Evolutionary conservation across 2,113 vertebrate species (phyloP).

Genomic region (Oryzias curvinotus): DNA sequence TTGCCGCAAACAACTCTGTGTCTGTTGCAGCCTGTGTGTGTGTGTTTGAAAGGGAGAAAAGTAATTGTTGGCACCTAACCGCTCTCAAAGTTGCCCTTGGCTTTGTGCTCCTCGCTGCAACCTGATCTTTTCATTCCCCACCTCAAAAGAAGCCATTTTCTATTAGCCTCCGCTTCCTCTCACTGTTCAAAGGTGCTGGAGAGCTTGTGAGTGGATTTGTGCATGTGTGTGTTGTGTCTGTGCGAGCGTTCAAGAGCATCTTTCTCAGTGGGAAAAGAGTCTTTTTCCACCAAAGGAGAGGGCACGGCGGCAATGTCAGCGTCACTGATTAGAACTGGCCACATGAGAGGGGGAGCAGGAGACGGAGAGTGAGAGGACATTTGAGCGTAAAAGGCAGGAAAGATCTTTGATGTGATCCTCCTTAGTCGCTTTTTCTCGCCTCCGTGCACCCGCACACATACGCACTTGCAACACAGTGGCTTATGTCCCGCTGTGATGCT

Average conservation of each 20-base stretch:
- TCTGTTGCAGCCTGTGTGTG: constrained; percentile 23
- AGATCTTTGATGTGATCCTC: constrained; percentile 72
- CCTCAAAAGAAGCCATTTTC: constrained; percentile 79
- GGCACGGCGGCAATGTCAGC: constrained; percentile 73
- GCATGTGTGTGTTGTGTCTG: constrained; percentile 34
- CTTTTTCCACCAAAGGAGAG: constrained; percentile 77
- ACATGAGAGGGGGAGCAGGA: constrained; percentile 69
- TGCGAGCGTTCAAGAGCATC: constrained; percentile 67
- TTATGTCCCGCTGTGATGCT: constrained; percentile 75
- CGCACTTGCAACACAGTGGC: constrained; percentile 60
- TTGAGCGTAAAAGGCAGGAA: constrained; percentile 71
- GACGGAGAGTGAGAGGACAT: constrained; percentile 70
- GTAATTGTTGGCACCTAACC: constrained; percentile 73
- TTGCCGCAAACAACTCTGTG: constrained; percentile 43
- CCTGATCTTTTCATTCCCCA: constrained; percentile 74
- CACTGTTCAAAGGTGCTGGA: constrained; percentile 75
- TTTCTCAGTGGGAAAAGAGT: constrained; percentile 71
- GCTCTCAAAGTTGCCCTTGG: constrained; percentile 79
- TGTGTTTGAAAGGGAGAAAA: constrained; percentile 60
- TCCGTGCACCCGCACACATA: constrained; percentile 44
- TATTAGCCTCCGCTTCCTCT: constrained; percentile 73
- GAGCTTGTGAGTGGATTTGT: constrained; percentile 39
- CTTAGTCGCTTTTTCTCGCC: constrained; percentile 64
- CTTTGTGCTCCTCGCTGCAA: constrained; percentile 74
- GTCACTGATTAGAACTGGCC: constrained; percentile 73